A percentile compares a stretch with the other conserved stretches of the same genome.
These are phyloP conservation scores for Clupea harengus DNA, from an alignment of 2,113 vertebrate genomes.

Conservation along the genomic window DNA sequence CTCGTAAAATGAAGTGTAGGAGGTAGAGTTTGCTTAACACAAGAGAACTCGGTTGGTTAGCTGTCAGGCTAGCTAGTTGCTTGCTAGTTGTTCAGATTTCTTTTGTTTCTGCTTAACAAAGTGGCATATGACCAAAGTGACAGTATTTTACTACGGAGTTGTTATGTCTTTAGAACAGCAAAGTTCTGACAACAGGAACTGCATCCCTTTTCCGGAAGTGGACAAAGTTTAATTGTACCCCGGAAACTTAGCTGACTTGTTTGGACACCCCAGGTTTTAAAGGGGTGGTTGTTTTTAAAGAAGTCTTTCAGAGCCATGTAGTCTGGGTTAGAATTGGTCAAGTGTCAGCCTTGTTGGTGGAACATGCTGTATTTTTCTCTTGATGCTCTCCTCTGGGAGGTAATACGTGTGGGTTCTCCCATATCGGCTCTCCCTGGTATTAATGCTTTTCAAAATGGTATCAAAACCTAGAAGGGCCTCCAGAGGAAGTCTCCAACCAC, in stretches of 20 bases:
- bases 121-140: not conserved
- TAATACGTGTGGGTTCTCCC: not conserved
- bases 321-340: not conserved
- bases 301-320: not conserved
- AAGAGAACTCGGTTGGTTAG: not conserved
- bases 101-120: not conserved
- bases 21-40: not conserved
- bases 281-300: too few species aligned
- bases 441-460: not conserved
- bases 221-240: not conserved
- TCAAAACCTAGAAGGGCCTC: not conserved
- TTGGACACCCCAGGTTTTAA: too few species aligned
- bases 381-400: not conserved
- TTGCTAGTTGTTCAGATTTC: not conserved
- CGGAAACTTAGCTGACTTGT: not conserved
- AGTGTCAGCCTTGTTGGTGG: not conserved
- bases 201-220: not conserved
- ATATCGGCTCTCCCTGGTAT: not conserved
- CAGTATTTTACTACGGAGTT: not conserved
- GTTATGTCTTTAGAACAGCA: not conserved
- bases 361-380: not conserved
- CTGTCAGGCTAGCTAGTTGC: not conserved
- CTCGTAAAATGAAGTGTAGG: not conserved
- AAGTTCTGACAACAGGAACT: not conserved
- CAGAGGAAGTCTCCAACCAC: slow-evolving; percentile 13